phyloP scores from a whole-genome alignment of 2,888 invertebrate genomes.

The Eupithecia subfuscata region DNA sequence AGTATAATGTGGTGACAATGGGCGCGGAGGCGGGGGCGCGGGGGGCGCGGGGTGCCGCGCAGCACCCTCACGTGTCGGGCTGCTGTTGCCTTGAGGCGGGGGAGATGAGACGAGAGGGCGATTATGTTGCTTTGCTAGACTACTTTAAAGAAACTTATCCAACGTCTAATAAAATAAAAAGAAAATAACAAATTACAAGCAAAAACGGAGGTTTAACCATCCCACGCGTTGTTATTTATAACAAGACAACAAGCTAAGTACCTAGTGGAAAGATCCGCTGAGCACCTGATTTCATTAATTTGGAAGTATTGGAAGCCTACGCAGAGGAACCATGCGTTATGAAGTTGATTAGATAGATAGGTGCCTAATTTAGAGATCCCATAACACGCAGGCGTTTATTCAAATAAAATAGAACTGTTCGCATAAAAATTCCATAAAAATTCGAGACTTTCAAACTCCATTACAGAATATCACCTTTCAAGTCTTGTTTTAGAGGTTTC shows the following conservation, averaged over 20 bases:
- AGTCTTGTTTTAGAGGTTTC: constrained; percentile 38
- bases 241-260: background rate
- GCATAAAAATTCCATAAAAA: constrained; percentile 35
- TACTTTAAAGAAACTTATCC: background rate
- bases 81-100: no score
- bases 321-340: background rate
- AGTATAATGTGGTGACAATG: constrained; percentile 5
- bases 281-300: background rate
- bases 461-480: constrained; percentile 38
- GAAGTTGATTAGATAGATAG: background rate
- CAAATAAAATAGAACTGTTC: constrained; percentile 23
- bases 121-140: background rate
- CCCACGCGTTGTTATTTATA: background rate
- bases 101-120: background rate
- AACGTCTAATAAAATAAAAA: background rate
- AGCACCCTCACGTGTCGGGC: background rate
- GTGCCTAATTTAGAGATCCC: background rate
- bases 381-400: constrained; percentile 26
- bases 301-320: background rate
- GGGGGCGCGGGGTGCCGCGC: background rate
- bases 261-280: background rate
- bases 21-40: background rate
- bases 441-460: constrained; percentile 40
- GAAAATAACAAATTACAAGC: background rate
- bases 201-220: background rate